Percentiles rank a stretch among this genome's conserved stretches.
Evolutionary conservation across 2,888 invertebrate genomes (phyloP).

Genomic region (Xestia rhomboidea): DNA sequence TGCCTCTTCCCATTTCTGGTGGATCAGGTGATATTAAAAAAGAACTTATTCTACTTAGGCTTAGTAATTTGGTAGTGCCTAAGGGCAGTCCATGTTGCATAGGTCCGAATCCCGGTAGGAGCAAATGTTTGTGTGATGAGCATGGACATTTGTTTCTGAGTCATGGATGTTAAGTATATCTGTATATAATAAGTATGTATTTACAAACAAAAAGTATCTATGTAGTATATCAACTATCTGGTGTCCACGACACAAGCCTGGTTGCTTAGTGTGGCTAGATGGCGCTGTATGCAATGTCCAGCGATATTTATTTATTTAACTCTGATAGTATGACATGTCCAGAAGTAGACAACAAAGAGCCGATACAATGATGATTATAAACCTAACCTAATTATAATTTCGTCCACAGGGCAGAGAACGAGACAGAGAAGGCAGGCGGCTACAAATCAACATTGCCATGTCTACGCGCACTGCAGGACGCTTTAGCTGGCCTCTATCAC

Average conservation of each 20-base stretch:
- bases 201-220: no score
- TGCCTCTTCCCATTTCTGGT: background rate
- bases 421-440: conserved; percentile 96
- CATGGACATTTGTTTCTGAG: no score
- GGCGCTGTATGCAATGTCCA: no score
- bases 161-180: no score
- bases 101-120: no score
- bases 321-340: background rate
- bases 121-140: no score
- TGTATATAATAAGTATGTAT: no score
- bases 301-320: background rate
- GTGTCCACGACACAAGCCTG: no score
- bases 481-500: conserved; percentile 94
- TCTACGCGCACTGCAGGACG: conserved; percentile 96
- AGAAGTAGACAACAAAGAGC: background rate
- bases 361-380: background rate
- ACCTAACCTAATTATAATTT: background rate
- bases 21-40: background rate
- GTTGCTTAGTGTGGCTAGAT: no score
- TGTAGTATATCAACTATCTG: no score
- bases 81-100: no score
- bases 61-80: background rate
- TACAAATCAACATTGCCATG: conserved; percentile 96
- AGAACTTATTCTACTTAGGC: background rate
- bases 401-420: conserved; percentile 91